Conservation (phyloP, 2,113 vertebrate genomes). For the Phaethornis superciliosus region DNA sequence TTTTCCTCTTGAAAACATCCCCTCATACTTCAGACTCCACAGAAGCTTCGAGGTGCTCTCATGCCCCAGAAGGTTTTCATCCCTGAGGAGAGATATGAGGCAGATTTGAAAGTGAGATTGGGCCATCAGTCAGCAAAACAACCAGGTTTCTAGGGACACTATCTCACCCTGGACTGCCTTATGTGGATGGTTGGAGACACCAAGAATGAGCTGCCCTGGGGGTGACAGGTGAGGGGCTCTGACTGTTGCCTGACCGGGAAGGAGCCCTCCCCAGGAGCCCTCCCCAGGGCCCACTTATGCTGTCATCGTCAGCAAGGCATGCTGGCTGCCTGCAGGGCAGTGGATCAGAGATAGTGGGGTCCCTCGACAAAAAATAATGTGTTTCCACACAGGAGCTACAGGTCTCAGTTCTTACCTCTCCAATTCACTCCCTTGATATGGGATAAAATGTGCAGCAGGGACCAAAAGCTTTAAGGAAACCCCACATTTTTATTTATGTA, state of each 20-base stretch:
- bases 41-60: neutral
- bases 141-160: constrained; percentile 22
- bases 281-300: constrained; percentile 23
- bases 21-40: neutral
- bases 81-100: neutral
- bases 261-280: constrained; percentile 47
- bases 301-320: neutral
- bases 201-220: constrained; percentile 1
- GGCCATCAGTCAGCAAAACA: neutral
- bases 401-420: neutral
- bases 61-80: neutral
- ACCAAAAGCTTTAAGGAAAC: neutral
- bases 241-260: neutral
- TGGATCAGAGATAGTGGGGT: constrained; percentile 10
- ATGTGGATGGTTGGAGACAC: constrained; percentile 55
- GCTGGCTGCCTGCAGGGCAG: constrained; percentile 20
- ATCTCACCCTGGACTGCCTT: constrained; percentile 24
- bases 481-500: neutral
- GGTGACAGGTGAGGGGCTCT: constrained; percentile 66
- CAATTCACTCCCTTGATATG: neutral
- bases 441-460: neutral
- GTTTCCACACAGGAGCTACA: neutral
- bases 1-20: neutral
- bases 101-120: constrained; percentile 40
- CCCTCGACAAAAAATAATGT: fast-evolving